Evolutionary conservation across 2,888 invertebrate species (phyloP), one percentile per base, ranked within the genome.

Genomic region (Agrotis exclamationis): DNA sequence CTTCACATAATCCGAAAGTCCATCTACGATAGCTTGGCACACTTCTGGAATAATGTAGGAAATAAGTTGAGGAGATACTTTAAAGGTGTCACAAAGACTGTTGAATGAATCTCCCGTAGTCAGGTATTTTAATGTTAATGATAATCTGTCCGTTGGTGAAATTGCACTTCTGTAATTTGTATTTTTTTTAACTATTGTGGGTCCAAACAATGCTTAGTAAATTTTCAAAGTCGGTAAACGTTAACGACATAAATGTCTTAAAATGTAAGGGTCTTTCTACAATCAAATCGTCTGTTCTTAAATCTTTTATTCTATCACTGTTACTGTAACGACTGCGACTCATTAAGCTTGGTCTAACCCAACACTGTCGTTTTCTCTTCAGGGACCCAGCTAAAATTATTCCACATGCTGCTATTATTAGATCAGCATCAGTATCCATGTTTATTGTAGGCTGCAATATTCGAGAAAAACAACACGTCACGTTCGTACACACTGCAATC

Each of bases 211-310:
- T 77, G 59, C 60, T 81, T 54, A 81, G 51, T 76, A 84, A 76
- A 85, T 80, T 76, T 83, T 84, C 82, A 68, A 72, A 82, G 66
- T 83, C 74, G 74, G 78, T 76, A 79, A 44, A 56, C 53, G 80
- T 80, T 76, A 71, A 68, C 48, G 70, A 72, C 80, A 80, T 70
- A 59, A 82, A 80, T 63, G 51, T 63, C 51, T 22, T 63, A 63
- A 63, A 63, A 63, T 63, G 50, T 63, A 51, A 44, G 69, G 78
- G 75, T 47, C 48, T 79, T 56, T 76, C 11, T 68, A 79, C 66
- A 79, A 79, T 64, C 79, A 79, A 73, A 47, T 79, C 73, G 47
- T 76, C 76, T 79, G 60, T 53, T 71, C 54, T 76, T 48, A 76
- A 76, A 79, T 68, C 77, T 66, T 53, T 76, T 76, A 79, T 60